Base-by-base conservation (phyloP, 1,140 invertebrate species). In the Trichoplusia ni region DNA sequence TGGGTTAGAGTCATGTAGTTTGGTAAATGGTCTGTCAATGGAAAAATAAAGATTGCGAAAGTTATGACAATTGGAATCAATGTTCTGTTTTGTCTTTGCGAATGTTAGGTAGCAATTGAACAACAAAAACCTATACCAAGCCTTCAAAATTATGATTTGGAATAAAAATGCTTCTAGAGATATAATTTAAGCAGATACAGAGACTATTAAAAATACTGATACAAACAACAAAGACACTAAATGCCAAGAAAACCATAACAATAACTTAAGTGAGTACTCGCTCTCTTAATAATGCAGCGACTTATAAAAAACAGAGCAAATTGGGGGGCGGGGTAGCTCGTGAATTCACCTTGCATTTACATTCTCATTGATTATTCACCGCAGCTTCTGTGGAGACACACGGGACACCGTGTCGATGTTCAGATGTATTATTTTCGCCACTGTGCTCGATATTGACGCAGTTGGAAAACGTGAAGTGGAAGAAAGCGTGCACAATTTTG, bases 321-420 rank as follows among this genome's bases (percentile, higher is more conserved):
- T 71, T 73, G 63, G 68, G 51, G 11, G 29, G 21, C 14, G 54
- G 54, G 46, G 54, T 38, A 14, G 35, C 47, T 53, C 56, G 19
- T 73, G 65, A 68, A 73, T 73, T 70, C 67, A 38, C 67, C 33
- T 64, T 63, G 64, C 67, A 77, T 77, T 74, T 77, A 72, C 75
- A 75, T 77, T 64, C 37, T 47, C 69, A 69, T 77, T 69, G 64
- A 69, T 69, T 53, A 71, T 77, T 69, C 71, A 77, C 47, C 19
- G 31, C 51, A 37, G 13, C 29, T 16, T 58, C 27, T 31, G 33
- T 11, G 35, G 3, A 18, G 51, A 51, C 56, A 51, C 58, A 16
- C 38, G 38, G 38, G 49, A 62, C 65, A 67, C 51, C 7, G 58
- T 62, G 59, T 59, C 53, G 58, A 58, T 42, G 31, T 38, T 29